phyloP scores from a whole-genome alignment of 1,140 invertebrate genomes.

The Stegodyphus mimosarum region DNA sequence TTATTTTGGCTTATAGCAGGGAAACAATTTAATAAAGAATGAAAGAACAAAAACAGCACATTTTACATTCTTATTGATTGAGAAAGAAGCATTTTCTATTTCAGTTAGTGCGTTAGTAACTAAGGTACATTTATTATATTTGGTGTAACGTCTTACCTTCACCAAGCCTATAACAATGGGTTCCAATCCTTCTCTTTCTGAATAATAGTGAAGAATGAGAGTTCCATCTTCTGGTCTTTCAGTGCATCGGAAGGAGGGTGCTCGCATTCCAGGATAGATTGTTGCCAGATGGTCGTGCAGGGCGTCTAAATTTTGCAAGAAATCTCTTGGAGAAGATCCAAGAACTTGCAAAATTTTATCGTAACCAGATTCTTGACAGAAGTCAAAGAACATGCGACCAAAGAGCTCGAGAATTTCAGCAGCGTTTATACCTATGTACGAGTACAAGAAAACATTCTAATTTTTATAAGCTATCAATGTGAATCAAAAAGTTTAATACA shows the following conservation, averaged over 20 bases:
- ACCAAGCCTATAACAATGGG: constrained; percentile 95
- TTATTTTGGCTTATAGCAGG: too few species aligned
- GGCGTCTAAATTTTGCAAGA: constrained; percentile 92
- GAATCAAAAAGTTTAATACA: too few species aligned
- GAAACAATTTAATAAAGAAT: too few species aligned
- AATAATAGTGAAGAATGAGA: constrained; percentile 91
- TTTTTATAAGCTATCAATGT: too few species aligned
- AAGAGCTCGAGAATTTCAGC: constrained; percentile 91
- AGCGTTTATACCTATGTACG: constrained; percentile 82
- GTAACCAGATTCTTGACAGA: constrained; percentile 93
- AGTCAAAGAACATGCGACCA: constrained; percentile 93
- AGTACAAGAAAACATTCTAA: too few species aligned
- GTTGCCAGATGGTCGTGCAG: constrained; percentile 93
- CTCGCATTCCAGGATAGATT: constrained; percentile 91
- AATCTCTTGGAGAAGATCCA: constrained; percentile 90
- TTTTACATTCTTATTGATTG: too few species aligned
- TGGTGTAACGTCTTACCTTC: constrained; percentile 75
- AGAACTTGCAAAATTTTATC: constrained; percentile 92
- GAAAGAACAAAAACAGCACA: too few species aligned
- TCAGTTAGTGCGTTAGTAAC: too few species aligned
- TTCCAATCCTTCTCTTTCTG: constrained; percentile 89
- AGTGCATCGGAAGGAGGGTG: constrained; percentile 91
- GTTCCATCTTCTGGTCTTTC: constrained; percentile 85
- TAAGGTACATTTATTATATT: too few species aligned
- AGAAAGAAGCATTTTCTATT: too few species aligned